Conservation (phyloP, 2,113 vertebrate species). For the Bos javanicus region DNA sequence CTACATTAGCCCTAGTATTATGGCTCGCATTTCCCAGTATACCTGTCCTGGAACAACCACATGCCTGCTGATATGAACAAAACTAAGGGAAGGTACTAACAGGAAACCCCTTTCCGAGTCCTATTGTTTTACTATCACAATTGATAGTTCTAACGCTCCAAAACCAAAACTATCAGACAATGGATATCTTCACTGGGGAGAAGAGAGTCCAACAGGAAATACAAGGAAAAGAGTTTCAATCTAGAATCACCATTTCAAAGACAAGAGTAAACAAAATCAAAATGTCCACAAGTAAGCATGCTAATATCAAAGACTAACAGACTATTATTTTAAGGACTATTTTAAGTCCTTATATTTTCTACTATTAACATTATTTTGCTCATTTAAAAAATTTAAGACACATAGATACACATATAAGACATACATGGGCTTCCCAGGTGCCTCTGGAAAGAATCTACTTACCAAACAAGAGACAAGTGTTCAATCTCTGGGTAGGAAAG, state of each 20-base stretch:
- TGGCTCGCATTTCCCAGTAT: background rate
- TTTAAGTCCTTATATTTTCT: background rate
- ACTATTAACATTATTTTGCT: background rate
- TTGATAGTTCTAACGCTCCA: background rate
- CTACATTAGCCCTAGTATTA: background rate
- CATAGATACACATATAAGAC: background rate
- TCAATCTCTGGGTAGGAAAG: background rate
- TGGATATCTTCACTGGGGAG: background rate
- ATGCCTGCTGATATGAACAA: background rate
- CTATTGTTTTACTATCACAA: background rate
- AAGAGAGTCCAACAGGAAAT: background rate
- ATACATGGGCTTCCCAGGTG: background rate
- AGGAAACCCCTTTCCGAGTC: background rate
- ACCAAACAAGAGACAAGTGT: background rate
- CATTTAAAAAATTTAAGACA: background rate
- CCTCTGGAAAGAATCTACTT: background rate
- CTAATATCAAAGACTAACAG: background rate
- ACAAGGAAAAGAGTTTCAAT: background rate
- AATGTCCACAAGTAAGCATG: background rate
- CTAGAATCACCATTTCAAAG: background rate
- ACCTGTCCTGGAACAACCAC: background rate
- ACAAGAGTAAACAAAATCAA: background rate
- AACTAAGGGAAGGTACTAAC: background rate
- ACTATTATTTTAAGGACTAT: background rate
- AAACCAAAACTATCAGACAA: background rate